These are phyloP conservation scores for Marronus borbonicus DNA, from an alignment of 2,888 invertebrate genomes.

Conservation along the genomic window DNA sequence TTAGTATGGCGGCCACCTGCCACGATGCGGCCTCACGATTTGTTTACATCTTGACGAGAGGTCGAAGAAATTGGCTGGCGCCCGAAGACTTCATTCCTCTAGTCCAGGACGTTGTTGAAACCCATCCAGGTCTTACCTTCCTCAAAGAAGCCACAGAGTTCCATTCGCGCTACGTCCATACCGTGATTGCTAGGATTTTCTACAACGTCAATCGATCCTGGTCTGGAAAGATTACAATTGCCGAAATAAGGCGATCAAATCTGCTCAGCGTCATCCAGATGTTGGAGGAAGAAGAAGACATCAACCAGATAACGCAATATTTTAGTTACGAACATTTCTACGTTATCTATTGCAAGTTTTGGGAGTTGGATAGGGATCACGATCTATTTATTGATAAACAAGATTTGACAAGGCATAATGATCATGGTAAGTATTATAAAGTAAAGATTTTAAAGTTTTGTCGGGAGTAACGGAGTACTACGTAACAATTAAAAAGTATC, in stretches of 20 bases:
- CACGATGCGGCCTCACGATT: conserved; percentile 94
- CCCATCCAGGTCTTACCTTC: conserved; percentile 97
- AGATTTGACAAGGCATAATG: conserved; percentile 95
- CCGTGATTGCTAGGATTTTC: conserved; percentile 98
- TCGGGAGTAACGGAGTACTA: no score
- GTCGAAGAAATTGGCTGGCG: conserved; percentile 78
- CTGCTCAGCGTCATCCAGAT: conserved; percentile 86
- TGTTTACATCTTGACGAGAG: conserved; percentile 86
- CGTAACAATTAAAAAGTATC: no score
- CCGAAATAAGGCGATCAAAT: conserved; percentile 93
- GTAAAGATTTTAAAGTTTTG: not conserved
- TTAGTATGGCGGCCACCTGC: conserved; percentile 84
- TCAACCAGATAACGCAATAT: conserved; percentile 92
- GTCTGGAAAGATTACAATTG: conserved; percentile 91
- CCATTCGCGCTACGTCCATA: conserved; percentile 98
- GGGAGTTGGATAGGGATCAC: conserved; percentile 99
- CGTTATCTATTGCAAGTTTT: conserved; percentile 99
- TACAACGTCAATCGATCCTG: conserved; percentile 98
- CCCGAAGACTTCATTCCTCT: conserved; percentile 95
- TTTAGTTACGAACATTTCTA: conserved; percentile 99
- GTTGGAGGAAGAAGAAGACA: conserved; percentile 96
- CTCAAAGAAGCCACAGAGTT: conserved; percentile 98
- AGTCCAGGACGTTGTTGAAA: conserved; percentile 98
- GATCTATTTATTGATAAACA: conserved; percentile 96
- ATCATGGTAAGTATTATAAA: conserved; percentile 82